Evolutionary conservation across 2,888 invertebrate species (phyloP).

Genomic region (Diogma glabrata): DNA sequence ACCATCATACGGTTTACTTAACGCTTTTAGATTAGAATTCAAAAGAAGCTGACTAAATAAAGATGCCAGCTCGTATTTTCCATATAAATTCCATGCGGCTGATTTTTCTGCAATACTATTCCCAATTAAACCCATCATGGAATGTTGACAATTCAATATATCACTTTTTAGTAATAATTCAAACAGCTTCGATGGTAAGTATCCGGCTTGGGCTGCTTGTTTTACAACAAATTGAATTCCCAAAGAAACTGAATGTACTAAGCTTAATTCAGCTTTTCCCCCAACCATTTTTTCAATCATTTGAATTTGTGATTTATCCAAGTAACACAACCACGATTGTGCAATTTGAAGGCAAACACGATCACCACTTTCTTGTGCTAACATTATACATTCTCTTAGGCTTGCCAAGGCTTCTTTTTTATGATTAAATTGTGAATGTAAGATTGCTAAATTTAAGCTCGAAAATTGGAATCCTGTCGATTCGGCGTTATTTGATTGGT

Average conservation of each 20-base stretch:
- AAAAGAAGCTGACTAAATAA: slow-evolving; percentile 69
- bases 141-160: slow-evolving; percentile 73
- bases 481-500: slow-evolving; percentile 40
- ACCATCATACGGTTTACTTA: slow-evolving; percentile 45
- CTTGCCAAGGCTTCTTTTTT: slow-evolving; percentile 68
- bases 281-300: slow-evolving; percentile 56
- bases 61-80: slow-evolving; percentile 73
- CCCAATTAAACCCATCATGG: slow-evolving; percentile 67
- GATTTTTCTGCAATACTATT: slow-evolving; percentile 72
- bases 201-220: slow-evolving; percentile 47
- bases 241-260: slow-evolving; percentile 59
- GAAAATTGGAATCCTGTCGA: slow-evolving; percentile 65
- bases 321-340: slow-evolving; percentile 65
- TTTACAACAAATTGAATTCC: slow-evolving; percentile 68
- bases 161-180: slow-evolving; percentile 75
- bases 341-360: slow-evolving; percentile 75
- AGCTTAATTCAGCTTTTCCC: slow-evolving; percentile 53
- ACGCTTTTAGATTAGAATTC: slow-evolving; percentile 58
- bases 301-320: slow-evolving; percentile 42
- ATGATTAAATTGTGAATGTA: slow-evolving; percentile 66
- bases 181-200: slow-evolving; percentile 35
- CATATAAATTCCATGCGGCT: slow-evolving; percentile 79
- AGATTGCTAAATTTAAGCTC: slow-evolving; percentile 77
- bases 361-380: slow-evolving; percentile 81
- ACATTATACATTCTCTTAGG: slow-evolving; percentile 74